Evolutionary conservation across 2,888 invertebrate species (phyloP).

Genomic region (Drosophila kokeensis): DNA sequence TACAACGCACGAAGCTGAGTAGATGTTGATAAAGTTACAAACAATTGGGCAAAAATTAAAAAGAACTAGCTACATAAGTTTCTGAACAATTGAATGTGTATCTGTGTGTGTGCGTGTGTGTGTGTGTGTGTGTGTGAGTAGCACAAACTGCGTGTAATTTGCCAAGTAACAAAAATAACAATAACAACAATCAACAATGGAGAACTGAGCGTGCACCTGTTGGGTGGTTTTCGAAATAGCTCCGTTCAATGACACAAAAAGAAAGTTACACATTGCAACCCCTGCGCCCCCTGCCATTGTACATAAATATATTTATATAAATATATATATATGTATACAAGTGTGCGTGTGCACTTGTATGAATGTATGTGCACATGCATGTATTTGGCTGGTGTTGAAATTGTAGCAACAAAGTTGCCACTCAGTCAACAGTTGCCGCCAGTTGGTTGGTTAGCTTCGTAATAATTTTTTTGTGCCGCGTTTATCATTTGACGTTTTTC

Average conservation of each 20-base stretch:
- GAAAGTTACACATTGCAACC: slow-evolving; percentile 61
- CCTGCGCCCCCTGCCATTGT: neutral
- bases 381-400: slow-evolving; percentile 46
- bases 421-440: slow-evolving; percentile 55
- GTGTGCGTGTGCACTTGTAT: slow-evolving; percentile 14
- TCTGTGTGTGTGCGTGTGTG: neutral
- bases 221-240: slow-evolving; percentile 58
- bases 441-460: slow-evolving; percentile 39
- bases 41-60: slow-evolving; percentile 51
- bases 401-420: slow-evolving; percentile 58
- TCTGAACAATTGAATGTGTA: slow-evolving; percentile 2
- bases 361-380: slow-evolving; percentile 8
- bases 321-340: neutral
- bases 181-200: slow-evolving; percentile 15
- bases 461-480: slow-evolving; percentile 47
- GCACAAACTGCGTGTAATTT: slow-evolving; percentile 59
- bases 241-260: slow-evolving; percentile 73
- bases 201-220: slow-evolving; percentile 46
- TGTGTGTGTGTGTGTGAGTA: slow-evolving; percentile 6
- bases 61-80: slow-evolving; percentile 34
- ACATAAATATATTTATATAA: slow-evolving; percentile 1
- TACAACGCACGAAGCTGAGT: slow-evolving; percentile 14
- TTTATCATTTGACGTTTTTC: slow-evolving; percentile 71
- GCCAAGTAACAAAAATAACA: slow-evolving; percentile 38
- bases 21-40: slow-evolving; percentile 58